These are phyloP conservation scores for Clanis bilineata DNA, from an alignment of 2,888 invertebrate genomes.

Conservation along the genomic window DNA sequence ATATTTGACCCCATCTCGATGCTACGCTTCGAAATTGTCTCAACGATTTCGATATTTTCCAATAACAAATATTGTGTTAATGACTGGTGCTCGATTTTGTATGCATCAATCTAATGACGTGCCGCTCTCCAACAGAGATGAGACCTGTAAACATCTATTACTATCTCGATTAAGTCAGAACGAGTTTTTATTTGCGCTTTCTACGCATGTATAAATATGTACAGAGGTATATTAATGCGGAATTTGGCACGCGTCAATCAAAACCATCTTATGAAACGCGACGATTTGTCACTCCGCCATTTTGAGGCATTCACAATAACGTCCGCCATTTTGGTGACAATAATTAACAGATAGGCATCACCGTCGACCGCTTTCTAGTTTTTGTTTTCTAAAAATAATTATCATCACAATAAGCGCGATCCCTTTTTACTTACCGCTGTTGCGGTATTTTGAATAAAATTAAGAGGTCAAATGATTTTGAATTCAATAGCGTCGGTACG, in stretches of 20 bases:
- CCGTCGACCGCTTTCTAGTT: conserved; percentile 77
- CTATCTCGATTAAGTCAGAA: conserved; percentile 70
- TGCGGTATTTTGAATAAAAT: conserved; percentile 80
- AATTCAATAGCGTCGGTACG: conserved; percentile 58
- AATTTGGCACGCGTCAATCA: conserved; percentile 82
- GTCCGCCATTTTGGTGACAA: conserved; percentile 78
- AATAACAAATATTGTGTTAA: conserved; percentile 68
- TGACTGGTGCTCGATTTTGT: conserved; percentile 40
- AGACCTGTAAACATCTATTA: conserved; percentile 57
- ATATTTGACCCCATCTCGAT: conserved; percentile 70
- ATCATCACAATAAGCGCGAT: conserved; percentile 79
- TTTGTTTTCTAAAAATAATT: conserved; percentile 80
- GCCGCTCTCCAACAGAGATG: conserved; percentile 28
- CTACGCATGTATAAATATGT: conserved; percentile 78
- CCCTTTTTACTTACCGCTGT: conserved; percentile 77
- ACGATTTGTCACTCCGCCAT: conserved; percentile 79
- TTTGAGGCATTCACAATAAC: conserved; percentile 71
- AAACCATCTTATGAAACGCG: conserved; percentile 70
- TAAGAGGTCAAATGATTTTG: conserved; percentile 64
- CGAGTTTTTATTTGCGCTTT: conserved; percentile 79
- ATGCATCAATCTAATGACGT: conserved; percentile 33
- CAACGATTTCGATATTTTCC: conserved; percentile 77
- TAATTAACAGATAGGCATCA: conserved; percentile 80
- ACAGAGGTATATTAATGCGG: conserved; percentile 68
- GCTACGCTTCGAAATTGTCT: conserved; percentile 78